Evolutionary conservation across 2,888 invertebrate genomes (phyloP), one percentile per base, ranked within the genome.

Genomic region (Pomacea canaliculata): DNA sequence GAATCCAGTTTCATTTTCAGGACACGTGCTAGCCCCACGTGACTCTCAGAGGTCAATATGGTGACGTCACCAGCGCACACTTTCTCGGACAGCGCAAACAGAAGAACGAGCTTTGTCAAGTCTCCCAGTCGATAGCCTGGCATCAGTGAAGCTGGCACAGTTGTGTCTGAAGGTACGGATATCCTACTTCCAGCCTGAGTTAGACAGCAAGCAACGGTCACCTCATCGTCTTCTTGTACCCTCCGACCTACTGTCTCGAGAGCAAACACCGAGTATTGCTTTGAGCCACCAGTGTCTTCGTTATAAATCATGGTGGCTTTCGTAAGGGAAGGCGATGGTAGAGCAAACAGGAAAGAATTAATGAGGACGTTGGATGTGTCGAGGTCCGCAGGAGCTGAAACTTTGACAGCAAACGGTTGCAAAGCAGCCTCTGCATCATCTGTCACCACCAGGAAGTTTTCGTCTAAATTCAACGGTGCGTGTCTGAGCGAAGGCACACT

Each of bases 91-190:
- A 78, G 49, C 19, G 23, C 69, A 51, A 71, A 78, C 19, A 78
- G 56, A 8, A 73, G 49, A n/a, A 76, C 76, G 48, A 78, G 66
- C 66, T 76, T 70, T 18, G 76, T 73, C n/a, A 79, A 69, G 49
- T 79, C 76, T 19, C 78, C 78, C 9, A 66, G 62, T 8, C 60
- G 71, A 56, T 79, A 79, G 27, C 73, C 78, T 8, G 73, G 59
- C 56, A 79, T 60, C 37, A 76, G 48, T 49, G 65, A 66, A 9
- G 66, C 59, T 1, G 51, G 65, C 13, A 79, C 16, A 1, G 68
- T 68, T 18, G 74, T 68, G 13, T 10, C 49, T 1, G 48, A 9
- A 9, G 76, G 74, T 7, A 79, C 76, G 48, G 49, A 60, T 4
- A 79, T 62, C 59, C 71, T 70, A 19, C 73, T 73, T 7, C 73